A percentile compares a stretch with the other conserved stretches of the same genome.
Evolutionary conservation across 2,797 vertebrate species (phyloP).

Genomic region (Alosa sapidissima): DNA sequence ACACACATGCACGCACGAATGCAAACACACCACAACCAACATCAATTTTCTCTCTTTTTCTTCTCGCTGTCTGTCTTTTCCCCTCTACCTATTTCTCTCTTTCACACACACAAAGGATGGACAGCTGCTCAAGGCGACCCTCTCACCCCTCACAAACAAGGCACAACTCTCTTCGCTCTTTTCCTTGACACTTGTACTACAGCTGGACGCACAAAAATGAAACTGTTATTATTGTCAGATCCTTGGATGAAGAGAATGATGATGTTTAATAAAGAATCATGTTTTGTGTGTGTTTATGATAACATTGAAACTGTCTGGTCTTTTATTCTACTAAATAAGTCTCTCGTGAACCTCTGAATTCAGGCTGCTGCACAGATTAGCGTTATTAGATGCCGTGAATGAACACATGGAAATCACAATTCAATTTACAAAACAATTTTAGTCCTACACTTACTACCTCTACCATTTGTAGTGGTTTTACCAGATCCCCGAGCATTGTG

Average conservation of each 20-base stretch:
- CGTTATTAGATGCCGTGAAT: neutral
- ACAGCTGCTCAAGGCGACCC: slow-evolving; percentile 28
- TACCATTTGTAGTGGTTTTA: too few relatives aligned
- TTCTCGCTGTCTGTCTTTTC: slow-evolving; percentile 14
- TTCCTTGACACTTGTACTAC: slow-evolving; percentile 46
- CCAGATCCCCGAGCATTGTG: too few relatives aligned
- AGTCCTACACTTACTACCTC: too few relatives aligned
- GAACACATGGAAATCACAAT: neutral
- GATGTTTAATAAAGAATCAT: slow-evolving; percentile 54
- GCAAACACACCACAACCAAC: neutral
- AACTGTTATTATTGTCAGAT: slow-evolving; percentile 50
- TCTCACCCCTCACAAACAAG: slow-evolving; percentile 44
- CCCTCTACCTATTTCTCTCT: slow-evolving; percentile 16
- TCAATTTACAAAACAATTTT: neutral
- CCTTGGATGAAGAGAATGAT: slow-evolving; percentile 49
- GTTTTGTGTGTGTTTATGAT: slow-evolving; percentile 55
- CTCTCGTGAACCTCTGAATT: neutral
- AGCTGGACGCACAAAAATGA: slow-evolving; percentile 53
- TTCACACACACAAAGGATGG: slow-evolving; percentile 35
- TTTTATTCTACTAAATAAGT: neutral
- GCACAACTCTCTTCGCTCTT: slow-evolving; percentile 38
- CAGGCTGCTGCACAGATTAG: too few relatives aligned
- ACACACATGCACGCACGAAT: neutral
- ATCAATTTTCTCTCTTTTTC: neutral
- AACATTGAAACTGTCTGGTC: neutral